phyloP scores from a whole-genome alignment of 1,140 invertebrate species.

The Cotesia glomerata region DNA sequence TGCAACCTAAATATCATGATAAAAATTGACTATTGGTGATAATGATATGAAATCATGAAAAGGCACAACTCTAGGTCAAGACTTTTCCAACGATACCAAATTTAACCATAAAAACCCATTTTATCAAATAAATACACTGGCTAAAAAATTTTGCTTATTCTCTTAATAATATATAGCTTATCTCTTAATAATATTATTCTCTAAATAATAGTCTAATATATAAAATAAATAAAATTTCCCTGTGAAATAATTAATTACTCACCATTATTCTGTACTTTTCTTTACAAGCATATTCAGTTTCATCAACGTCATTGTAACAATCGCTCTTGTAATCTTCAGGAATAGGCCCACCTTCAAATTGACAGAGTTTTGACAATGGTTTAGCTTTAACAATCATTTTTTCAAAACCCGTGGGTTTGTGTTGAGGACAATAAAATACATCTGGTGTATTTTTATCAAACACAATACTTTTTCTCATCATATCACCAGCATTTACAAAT shows the following conservation, averaged over 20 bases:
- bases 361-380: constrained; percentile 76
- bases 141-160: too few relatives aligned
- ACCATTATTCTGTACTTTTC: constrained; percentile 86
- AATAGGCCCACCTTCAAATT: constrained; percentile 74
- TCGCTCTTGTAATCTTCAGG: constrained; percentile 80
- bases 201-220: too few relatives aligned
- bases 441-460: constrained; percentile 84
- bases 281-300: constrained; percentile 81
- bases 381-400: constrained; percentile 73
- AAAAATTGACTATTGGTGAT: too few relatives aligned
- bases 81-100: too few relatives aligned
- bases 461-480: constrained; percentile 82
- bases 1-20: too few relatives aligned
- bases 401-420: constrained; percentile 75
- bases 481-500: constrained; percentile 68
- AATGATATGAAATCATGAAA: too few relatives aligned
- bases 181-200: too few relatives aligned
- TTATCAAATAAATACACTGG: too few relatives aligned
- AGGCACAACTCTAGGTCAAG: too few relatives aligned
- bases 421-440: constrained; percentile 83
- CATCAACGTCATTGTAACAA: constrained; percentile 83
- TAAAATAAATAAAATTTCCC: too few relatives aligned
- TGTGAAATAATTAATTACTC: constrained; percentile 41
- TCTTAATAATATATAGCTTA: too few relatives aligned
- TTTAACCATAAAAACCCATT: too few relatives aligned